Evolutionary conservation across 2,113 vertebrate species (phyloP).

Genomic region (Nerophis lumbriciformis): DNA sequence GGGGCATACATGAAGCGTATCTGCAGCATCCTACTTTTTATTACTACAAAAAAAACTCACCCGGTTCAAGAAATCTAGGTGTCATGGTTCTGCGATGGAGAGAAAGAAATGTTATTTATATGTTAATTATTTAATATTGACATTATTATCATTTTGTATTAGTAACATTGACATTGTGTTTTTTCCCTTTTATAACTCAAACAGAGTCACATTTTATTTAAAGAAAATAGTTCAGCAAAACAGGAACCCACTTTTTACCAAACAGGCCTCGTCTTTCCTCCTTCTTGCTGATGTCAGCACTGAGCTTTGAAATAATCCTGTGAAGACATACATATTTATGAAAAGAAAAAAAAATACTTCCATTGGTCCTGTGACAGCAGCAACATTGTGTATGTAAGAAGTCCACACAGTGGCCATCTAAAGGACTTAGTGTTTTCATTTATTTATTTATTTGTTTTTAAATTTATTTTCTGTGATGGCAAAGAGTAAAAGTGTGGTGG

Average conservation of each 20-base stretch:
- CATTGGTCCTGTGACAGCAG: no score
- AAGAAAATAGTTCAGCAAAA: neutral
- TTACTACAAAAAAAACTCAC: conserved; percentile 27
- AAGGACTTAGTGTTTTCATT: no score
- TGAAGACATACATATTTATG: conserved; percentile 21
- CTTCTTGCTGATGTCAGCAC: conserved; percentile 83
- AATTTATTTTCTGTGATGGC: no score
- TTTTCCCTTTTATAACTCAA: no score
- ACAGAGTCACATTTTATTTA: no score
- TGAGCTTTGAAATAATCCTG: conserved; percentile 84
- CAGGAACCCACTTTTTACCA: conserved; percentile 67
- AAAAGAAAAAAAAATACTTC: neutral
- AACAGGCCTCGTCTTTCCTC: conserved; percentile 79
- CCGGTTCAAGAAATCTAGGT: conserved; percentile 51
- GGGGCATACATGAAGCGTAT: no score
- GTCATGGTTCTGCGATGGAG: conserved; percentile 27
- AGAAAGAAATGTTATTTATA: neutral
- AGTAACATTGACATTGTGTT: neutral
- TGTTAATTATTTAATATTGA: neutral
- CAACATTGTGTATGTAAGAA: no score
- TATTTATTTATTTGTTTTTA: no score
- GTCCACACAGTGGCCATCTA: no score
- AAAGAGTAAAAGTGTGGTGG: no score
- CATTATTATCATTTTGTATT: neutral
- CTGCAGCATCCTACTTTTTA: no score